Evolutionary conservation across 2,113 vertebrate species (phyloP).

Genomic region (Trinectes maculatus): DNA sequence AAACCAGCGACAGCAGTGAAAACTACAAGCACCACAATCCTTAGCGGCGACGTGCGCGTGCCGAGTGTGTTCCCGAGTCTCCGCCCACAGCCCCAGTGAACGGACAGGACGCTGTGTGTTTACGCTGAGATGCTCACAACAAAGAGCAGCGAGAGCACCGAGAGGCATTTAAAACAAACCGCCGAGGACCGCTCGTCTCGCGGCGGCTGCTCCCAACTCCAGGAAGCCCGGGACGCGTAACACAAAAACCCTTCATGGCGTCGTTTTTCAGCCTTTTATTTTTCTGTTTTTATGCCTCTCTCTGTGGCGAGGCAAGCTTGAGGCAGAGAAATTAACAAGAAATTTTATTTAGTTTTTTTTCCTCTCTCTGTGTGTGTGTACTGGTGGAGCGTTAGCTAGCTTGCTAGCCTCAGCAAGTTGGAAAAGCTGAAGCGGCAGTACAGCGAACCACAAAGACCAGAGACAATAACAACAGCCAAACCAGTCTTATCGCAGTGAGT

Average conservation of each 20-base stretch:
- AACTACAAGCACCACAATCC: slow-evolving; percentile 62
- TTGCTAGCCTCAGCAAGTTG: slow-evolving; percentile 64
- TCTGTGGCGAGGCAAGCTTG: slow-evolving; percentile 1
- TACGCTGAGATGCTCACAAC: slow-evolving; percentile 78
- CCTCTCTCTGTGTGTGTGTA: neutral
- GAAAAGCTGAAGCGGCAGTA: neutral
- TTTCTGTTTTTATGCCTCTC: neutral
- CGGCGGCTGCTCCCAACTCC: neutral
- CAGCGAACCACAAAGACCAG: slow-evolving; percentile 1
- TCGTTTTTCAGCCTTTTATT: neutral
- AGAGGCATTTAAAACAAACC: slow-evolving; percentile 34
- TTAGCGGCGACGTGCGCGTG: slow-evolving; percentile 9
- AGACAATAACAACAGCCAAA: slow-evolving; percentile 43
- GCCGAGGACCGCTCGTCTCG: slow-evolving; percentile 5
- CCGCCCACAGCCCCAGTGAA: slow-evolving; percentile 40
- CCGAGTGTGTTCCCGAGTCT: neutral
- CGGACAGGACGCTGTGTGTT: slow-evolving; percentile 60
- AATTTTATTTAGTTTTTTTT: slow-evolving; percentile 16
- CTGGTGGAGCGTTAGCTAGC: slow-evolving; percentile 63
- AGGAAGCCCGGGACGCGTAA: neutral
- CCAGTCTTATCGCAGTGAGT: slow-evolving; percentile 60
- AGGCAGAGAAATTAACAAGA: slow-evolving; percentile 41
- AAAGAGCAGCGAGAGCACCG: slow-evolving; percentile 55
- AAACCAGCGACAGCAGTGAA: neutral
- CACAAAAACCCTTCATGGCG: neutral